A percentile compares a stretch with the other conserved stretches of the same genome.
Conservation (phyloP, 2,113 vertebrate genomes). For the Macheiramphus alcinus region DNA sequence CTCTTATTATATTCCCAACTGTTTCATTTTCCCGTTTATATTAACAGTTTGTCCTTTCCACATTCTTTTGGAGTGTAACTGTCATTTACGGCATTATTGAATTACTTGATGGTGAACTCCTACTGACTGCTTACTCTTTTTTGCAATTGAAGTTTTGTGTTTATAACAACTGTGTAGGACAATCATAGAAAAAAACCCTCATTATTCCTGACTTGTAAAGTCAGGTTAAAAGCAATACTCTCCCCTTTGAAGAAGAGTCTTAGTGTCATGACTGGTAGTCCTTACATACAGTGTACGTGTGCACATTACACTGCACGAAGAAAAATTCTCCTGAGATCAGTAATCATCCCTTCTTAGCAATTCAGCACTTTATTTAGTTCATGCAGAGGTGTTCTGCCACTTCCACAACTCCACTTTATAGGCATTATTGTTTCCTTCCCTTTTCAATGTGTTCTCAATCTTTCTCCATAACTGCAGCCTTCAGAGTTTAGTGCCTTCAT, state of each 20-base stretch:
- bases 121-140: background rate
- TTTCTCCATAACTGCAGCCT: background rate
- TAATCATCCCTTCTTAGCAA: background rate
- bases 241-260: background rate
- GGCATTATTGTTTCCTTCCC: background rate
- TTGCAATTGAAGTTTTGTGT: background rate
- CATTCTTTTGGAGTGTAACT: background rate
- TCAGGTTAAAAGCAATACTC: background rate
- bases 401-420: background rate
- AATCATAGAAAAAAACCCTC: background rate
- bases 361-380: background rate
- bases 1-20: background rate
- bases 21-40: background rate
- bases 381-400: background rate
- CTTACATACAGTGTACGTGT: background rate
- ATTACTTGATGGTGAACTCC: background rate
- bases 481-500: background rate
- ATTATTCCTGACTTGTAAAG: background rate
- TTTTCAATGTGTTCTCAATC: background rate
- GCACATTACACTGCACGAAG: background rate
- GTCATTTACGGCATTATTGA: background rate
- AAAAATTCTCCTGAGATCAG: background rate
- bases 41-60: background rate
- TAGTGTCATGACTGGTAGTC: background rate
- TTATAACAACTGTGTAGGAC: background rate